phyloP scores from a whole-genome alignment of 35 echinoderm and acorn worm genomes.

The Anneissia japonica region DNA sequence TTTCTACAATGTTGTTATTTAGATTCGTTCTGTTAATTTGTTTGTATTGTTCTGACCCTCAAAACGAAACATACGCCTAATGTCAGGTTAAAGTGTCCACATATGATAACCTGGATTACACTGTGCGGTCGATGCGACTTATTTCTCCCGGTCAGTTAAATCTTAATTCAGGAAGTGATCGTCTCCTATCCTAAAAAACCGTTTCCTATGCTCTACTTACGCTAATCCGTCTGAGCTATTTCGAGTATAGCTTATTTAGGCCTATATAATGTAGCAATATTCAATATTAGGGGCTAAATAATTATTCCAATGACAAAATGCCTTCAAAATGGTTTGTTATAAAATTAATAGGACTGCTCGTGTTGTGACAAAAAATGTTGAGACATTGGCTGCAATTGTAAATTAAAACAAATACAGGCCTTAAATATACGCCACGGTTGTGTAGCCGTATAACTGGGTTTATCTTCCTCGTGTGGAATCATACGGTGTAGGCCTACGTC shows the following conservation, averaged over 20 bases:
- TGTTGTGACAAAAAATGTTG: too few relatives aligned
- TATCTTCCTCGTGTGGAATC: too few relatives aligned
- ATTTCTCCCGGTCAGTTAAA: not conserved
- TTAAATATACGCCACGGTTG: too few relatives aligned
- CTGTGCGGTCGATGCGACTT: not conserved
- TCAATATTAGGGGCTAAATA: too few relatives aligned
- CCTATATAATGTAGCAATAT: too few relatives aligned
- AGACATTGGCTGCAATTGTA: too few relatives aligned
- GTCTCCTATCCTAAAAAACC: not conserved
- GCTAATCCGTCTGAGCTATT: not conserved
- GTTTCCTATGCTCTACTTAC: not conserved
- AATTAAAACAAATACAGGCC: too few relatives aligned
- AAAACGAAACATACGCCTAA: not conserved
- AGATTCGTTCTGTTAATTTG: not conserved
- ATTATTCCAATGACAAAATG: too few relatives aligned
- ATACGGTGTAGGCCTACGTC: too few relatives aligned
- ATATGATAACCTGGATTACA: not conserved
- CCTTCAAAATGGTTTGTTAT: too few relatives aligned
- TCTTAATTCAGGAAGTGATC: not conserved
- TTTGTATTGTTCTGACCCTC: not conserved
- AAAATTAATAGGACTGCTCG: too few relatives aligned
- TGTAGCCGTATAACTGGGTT: too few relatives aligned
- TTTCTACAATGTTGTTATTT: not conserved
- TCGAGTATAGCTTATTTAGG: not conserved
- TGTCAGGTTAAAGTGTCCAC: not conserved